Evolutionary conservation across 2,888 invertebrate genomes (phyloP), one percentile per base, ranked within the genome.

Genomic region (Perithous albicinctus): DNA sequence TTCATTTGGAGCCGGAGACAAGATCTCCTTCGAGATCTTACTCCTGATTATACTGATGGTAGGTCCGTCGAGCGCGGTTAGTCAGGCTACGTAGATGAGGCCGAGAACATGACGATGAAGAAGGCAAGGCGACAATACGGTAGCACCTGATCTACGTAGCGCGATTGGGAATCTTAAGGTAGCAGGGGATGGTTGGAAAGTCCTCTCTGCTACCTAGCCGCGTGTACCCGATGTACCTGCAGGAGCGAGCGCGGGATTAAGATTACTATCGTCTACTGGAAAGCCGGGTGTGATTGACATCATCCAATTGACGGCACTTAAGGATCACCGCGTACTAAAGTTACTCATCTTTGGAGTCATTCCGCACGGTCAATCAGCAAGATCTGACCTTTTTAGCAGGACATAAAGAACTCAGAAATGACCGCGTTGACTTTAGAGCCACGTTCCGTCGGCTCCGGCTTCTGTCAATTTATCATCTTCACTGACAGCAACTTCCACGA

Each of bases 131-230:
- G 88, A 86, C 85, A 85, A 84, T 84, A 88, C 90, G 85, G 89
- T 89, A 88, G 89, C 91, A 88, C 86, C 85, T 87, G 89, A 89
- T 88, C 85, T 61, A 72, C 32, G 35, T 77, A 82, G 18, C 26
- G 61, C 72, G 87, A 88, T 87, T 83, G 81, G 46, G 81, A 72
- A 78, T 80, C 72, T 59, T 64, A 63, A 10, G 43, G n/a, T 29
- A 38, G 26, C 48, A 54, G 69, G 41, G 73, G 69, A 35, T 74
- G 46, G 64, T 4, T 41, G 75, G 48, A 23, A 69, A 66, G 32
- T 20, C 41, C 61, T n/a, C n/a, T n/a, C n/a, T 38, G 51, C 59
- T 66, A 64, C 51, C 63, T 35, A 66, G 54, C 72, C 56, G 41
- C 63, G n/a, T 32, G 51, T 51, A 69, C 76, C 41, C 23, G 66